Conservation (phyloP, 2,113 vertebrate species). For the Vulpes ferrilata region DNA sequence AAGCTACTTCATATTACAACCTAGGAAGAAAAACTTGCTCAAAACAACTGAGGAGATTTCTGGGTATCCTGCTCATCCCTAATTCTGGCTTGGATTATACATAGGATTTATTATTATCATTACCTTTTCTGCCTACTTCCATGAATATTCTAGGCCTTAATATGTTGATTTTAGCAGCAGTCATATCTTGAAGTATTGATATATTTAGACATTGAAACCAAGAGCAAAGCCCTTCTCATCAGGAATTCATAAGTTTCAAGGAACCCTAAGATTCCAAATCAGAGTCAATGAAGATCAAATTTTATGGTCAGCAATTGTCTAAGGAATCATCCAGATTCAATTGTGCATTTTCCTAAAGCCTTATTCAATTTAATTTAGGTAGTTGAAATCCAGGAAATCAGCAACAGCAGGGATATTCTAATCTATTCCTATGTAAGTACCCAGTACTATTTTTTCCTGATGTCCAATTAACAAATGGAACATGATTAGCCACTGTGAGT, state of each 20-base stretch:
- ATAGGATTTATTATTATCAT: conserved; percentile 56
- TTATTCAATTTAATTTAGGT: conserved; percentile 50
- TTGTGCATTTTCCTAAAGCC: conserved; percentile 49
- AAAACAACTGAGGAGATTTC: conserved; percentile 28
- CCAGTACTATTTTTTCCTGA: conserved; percentile 50
- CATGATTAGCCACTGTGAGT: neutral
- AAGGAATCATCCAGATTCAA: conserved; percentile 36
- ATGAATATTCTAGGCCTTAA: conserved; percentile 49
- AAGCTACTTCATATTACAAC: conserved; percentile 59
- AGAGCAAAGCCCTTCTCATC: conserved; percentile 62
- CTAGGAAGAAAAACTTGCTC: conserved; percentile 50
- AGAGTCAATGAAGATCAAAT: neutral
- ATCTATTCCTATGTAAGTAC: neutral
- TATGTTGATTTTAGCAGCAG: conserved; percentile 59
- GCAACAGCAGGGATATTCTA: conserved; percentile 9
- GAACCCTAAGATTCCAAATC: conserved; percentile 47
- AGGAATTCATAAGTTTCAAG: conserved; percentile 52
- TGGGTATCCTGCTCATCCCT: conserved; percentile 24
- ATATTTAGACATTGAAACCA: conserved; percentile 51
- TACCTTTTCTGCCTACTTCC: conserved; percentile 53
- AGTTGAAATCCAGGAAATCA: conserved; percentile 19
- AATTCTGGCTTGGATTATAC: conserved; percentile 30
- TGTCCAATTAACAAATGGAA: conserved; percentile 44
- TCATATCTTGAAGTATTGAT: neutral
- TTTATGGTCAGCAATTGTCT: conserved; percentile 53